Evolutionary conservation across 1,140 invertebrate genomes (phyloP), one percentile per base, ranked within the genome.

Genomic region (Tribolium castaneum): DNA sequence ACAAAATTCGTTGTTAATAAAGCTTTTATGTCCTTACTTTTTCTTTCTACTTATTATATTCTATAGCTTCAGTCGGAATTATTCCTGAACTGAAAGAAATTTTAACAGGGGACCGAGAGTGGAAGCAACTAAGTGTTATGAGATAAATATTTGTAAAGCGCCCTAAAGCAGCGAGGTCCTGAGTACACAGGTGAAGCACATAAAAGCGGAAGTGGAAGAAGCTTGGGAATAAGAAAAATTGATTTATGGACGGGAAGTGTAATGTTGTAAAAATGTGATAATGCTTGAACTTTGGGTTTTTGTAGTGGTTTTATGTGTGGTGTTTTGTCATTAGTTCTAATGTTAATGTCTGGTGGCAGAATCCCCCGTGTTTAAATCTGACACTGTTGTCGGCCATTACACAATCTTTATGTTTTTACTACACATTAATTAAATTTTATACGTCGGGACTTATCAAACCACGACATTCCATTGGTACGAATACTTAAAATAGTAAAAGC

Each of bases 401-500:
- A 12, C 54, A 59, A 59, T 59, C 54, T 59, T 59, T 59, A 59
- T 59, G 54, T 59, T 59, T 25, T 59, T 59, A 59, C 54, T 59
- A 59, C 6, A 52, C 22, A 73, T 73, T 73, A 73, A 73, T 73
- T 73, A 73, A 73, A 73, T 73, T 73, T 73, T 52, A 52, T 73
- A 51, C 45, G 71, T 22, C 14, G 12, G 10, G 49, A 54, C 19
- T 73, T 56, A 66, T 66, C 59, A 66, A 66, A 14, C 30, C 19
- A 22, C 71, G 52, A 10, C 45, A 73, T 73, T 73, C 71, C 71
- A 34, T n/a, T 12, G 71, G 16, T 54, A 73, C 71, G 34, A 73
- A 73, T 73, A 52, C 49, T 73, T 73, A 73, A 73, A 73, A 73
- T 73, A 73, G 71, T 54, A 51, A 25, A 73, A 56, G 71, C 71